A percentile compares a stretch with the other conserved stretches of the same genome.
phyloP scores from a whole-genome alignment of 2,888 invertebrate genomes.

The Idaea aversata region DNA sequence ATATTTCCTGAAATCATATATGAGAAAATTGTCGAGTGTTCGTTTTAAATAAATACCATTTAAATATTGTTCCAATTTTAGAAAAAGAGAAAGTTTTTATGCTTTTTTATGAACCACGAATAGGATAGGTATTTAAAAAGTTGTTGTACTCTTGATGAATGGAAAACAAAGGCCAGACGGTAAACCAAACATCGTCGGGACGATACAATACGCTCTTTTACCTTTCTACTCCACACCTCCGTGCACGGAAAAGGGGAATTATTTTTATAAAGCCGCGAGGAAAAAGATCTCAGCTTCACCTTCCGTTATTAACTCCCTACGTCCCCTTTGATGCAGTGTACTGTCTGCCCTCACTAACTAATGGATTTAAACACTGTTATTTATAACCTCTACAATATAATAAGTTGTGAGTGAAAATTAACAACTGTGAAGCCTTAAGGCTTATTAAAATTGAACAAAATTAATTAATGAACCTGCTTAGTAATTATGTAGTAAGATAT shows the following conservation, averaged over 20 bases:
- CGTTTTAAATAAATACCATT: not conserved
- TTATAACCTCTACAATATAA: constrained; percentile 31
- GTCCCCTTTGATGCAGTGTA: constrained; percentile 67
- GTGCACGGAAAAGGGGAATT: constrained; percentile 47
- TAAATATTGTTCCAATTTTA: not conserved
- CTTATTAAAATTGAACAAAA: constrained; percentile 27
- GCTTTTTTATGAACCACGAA: not conserved
- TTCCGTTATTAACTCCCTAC: constrained; percentile 71
- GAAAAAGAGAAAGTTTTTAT: not conserved
- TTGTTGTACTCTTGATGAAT: constrained; percentile 20
- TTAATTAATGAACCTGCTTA: constrained; percentile 22
- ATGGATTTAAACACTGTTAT: constrained; percentile 69
- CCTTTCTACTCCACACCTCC: constrained; percentile 32
- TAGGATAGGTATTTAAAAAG: constrained; percentile 1
- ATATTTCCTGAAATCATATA: constrained; percentile 15
- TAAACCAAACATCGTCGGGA: constrained; percentile 52
- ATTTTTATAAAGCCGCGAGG: constrained; percentile 59
- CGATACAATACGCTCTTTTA: constrained; percentile 48
- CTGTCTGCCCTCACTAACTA: constrained; percentile 54
- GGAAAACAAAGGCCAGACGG: constrained; percentile 34
- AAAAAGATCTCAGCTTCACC: constrained; percentile 69
- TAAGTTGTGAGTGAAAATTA: constrained; percentile 42
- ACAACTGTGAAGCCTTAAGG: constrained; percentile 15
- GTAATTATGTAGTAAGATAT: not conserved
- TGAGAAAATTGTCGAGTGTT: constrained; percentile 4